phyloP scores from a whole-genome alignment of 2,113 vertebrate genomes.

The Labrus mixtus region DNA sequence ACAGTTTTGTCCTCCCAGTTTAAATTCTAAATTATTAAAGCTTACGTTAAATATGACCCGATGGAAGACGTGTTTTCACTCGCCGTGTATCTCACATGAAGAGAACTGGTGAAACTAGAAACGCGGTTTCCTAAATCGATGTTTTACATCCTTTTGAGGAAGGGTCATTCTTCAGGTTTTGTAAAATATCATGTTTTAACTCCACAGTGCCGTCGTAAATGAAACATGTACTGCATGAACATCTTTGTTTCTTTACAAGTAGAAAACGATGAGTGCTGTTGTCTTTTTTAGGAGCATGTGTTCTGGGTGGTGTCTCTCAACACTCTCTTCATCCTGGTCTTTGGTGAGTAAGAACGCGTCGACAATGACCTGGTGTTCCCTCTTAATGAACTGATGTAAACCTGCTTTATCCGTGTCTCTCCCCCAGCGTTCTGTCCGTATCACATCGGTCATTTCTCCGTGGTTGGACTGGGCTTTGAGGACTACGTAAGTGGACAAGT shows the following conservation, averaged over 20 bases:
- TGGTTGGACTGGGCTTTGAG: constrained; percentile 95
- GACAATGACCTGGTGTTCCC: not conserved
- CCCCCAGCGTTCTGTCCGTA: constrained; percentile 94
- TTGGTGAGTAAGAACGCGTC: constrained; percentile 85
- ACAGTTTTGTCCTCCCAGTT: no score
- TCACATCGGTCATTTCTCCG: constrained; percentile 97
- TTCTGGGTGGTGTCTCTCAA: constrained; percentile 99
- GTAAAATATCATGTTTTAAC: no score
- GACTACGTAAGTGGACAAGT: constrained; percentile 89
- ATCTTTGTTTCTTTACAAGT: not conserved
- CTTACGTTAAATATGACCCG: no score
- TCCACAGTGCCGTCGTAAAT: no score
- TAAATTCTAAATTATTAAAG: no score
- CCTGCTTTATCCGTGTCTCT: not conserved
- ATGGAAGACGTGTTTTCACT: no score
- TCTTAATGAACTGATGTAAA: not conserved
- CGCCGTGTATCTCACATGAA: no score
- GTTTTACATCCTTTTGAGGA: no score
- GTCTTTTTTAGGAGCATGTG: constrained; percentile 90
- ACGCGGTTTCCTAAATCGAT: no score
- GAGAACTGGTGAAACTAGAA: no score
- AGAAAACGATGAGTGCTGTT: not conserved
- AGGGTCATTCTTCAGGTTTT: no score
- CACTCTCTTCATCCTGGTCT: constrained; percentile 96
- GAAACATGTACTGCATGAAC: not conserved